A percentile compares a stretch with the other conserved stretches of the same genome.
Conservation (phyloP, 2,797 vertebrate genomes). For the Syndactyla subalaris region DNA sequence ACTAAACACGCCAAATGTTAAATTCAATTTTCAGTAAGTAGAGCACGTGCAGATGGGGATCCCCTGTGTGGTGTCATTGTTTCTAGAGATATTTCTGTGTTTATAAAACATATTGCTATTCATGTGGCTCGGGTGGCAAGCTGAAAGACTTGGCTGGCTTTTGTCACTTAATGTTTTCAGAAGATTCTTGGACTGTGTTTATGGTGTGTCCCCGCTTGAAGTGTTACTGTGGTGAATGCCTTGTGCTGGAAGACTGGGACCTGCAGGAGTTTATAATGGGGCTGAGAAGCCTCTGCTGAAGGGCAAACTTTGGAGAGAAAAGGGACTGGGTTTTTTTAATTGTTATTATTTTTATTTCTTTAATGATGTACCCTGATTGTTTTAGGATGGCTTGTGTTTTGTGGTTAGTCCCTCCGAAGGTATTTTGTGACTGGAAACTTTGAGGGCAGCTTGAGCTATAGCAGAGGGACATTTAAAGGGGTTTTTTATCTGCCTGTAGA, state of each 20-base stretch:
- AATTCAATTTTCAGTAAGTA: not conserved
- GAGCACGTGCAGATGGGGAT: not conserved
- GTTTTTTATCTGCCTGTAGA: not conserved
- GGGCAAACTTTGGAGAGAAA: not conserved
- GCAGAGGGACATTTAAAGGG: not conserved
- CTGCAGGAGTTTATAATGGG: not conserved
- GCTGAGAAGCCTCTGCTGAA: not conserved
- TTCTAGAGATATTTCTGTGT: not conserved
- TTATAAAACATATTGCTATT: not conserved
- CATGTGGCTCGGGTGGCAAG: not conserved
- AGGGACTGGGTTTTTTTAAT: not conserved
- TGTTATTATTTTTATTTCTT: not conserved
- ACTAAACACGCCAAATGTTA: rapidly evolving
- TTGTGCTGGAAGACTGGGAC: not conserved
- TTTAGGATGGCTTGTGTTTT: not conserved
- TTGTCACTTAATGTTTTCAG: not conserved
- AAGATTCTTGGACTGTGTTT: not conserved
- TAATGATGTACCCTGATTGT: not conserved
- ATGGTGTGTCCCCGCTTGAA: not conserved
- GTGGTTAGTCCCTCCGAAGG: not conserved
- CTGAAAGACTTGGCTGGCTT: not conserved
- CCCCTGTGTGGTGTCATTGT: not conserved
- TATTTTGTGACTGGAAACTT: not conserved
- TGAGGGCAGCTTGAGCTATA: not conserved
- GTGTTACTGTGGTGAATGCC: not conserved